These are phyloP conservation scores for Azemiops feae DNA, from an alignment of 2,113 vertebrate species.

Conservation along the genomic window DNA sequence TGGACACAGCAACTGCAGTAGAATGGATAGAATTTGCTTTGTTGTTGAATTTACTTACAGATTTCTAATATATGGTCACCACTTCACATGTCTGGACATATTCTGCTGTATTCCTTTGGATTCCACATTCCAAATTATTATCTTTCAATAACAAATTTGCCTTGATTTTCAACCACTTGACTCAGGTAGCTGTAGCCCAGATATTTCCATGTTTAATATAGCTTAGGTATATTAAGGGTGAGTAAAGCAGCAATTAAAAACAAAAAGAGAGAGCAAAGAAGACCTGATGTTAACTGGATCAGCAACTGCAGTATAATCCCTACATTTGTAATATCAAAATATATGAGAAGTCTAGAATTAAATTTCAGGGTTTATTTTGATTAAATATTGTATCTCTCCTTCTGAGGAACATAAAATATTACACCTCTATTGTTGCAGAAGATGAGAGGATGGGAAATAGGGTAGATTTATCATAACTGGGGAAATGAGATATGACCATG, in stretches of 20 bases:
- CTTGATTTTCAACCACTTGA: background rate
- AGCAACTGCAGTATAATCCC: background rate
- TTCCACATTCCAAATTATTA: background rate
- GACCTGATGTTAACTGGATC: background rate
- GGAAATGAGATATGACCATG: conserved; percentile 6
- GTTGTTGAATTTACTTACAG: background rate
- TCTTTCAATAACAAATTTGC: background rate
- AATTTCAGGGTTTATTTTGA: background rate
- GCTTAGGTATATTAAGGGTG: background rate
- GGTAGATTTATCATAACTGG: background rate
- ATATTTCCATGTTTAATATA: background rate
- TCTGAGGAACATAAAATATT: background rate
- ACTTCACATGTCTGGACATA: background rate
- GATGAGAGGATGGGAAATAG: background rate
- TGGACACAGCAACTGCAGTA: background rate
- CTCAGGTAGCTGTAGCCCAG: background rate
- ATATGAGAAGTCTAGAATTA: background rate
- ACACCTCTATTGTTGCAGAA: background rate
- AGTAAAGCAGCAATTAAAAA: background rate
- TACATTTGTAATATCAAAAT: background rate
- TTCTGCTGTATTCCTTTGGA: background rate
- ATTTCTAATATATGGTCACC: background rate
- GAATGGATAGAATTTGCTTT: background rate
- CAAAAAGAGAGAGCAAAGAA: background rate
- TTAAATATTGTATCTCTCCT: background rate